These are phyloP conservation scores for Agriopis aurantiaria DNA, from an alignment of 2,888 invertebrate genomes.

Conservation along the genomic window DNA sequence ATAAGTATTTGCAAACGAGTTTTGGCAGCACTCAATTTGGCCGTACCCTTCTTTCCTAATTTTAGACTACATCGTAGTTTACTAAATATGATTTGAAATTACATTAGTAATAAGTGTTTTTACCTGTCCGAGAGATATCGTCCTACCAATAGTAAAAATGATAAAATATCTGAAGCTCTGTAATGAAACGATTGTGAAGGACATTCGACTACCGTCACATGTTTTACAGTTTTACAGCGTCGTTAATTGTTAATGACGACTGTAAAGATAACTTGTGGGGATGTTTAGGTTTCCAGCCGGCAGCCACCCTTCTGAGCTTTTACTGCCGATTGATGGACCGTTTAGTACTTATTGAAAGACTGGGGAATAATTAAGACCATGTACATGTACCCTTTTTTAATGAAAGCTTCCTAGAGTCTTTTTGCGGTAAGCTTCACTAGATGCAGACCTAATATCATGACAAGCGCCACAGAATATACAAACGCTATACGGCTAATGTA, in stretches of 20 bases:
- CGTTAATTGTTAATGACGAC: slow-evolving; percentile 78
- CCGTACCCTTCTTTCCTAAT: too few species aligned
- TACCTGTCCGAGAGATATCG: background rate
- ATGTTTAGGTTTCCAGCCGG: slow-evolving; percentile 68
- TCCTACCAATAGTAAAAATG: background rate
- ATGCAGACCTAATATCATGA: too few species aligned
- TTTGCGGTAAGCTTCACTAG: too few species aligned
- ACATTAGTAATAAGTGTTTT: background rate
- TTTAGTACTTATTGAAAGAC: slow-evolving; percentile 35
- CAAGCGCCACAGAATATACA: too few species aligned
- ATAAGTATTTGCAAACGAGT: too few species aligned
- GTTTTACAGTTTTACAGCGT: slow-evolving; percentile 76
- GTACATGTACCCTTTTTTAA: background rate
- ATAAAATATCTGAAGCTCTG: slow-evolving; percentile 47
- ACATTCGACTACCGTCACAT: slow-evolving; percentile 67
- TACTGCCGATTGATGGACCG: slow-evolving; percentile 39
- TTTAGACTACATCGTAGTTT: too few species aligned
- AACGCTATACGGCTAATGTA: too few species aligned
- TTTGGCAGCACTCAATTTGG: too few species aligned
- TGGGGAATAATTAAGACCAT: slow-evolving; percentile 9
- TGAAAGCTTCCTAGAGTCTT: too few species aligned
- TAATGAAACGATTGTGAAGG: slow-evolving; percentile 56
- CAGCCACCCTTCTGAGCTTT: slow-evolving; percentile 48
- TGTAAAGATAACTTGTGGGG: slow-evolving; percentile 76
- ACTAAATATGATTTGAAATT: too few species aligned